Evolutionary conservation across 2,113 vertebrate genomes (phyloP).

Genomic region (Montifringilla adamsi): DNA sequence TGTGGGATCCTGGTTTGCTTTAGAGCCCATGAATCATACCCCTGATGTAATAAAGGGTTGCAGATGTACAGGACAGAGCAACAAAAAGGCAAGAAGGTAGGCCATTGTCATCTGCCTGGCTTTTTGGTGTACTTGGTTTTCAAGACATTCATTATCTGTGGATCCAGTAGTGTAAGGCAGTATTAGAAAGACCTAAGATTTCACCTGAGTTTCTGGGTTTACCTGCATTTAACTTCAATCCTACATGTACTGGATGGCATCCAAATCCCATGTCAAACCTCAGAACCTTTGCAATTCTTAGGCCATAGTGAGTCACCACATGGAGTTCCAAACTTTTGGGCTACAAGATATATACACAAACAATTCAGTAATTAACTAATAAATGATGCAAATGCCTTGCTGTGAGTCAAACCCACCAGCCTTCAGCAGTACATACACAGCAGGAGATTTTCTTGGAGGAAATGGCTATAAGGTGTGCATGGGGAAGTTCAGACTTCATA

Average conservation of each 20-base stretch:
- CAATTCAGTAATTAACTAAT: neutral
- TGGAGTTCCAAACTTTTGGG: neutral
- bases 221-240: neutral
- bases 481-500: neutral
- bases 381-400: neutral
- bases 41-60: neutral
- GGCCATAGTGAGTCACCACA: neutral
- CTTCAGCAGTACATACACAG: neutral
- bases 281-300: neutral
- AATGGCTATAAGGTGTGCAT: neutral
- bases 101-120: neutral
- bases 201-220: neutral
- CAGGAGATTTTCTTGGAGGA: neutral
- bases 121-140: neutral
- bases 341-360: neutral
- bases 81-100: rapidly evolving
- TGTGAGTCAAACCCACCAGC: neutral
- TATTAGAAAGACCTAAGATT: neutral
- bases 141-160: neutral
- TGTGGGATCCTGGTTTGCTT: neutral
- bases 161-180: neutral
- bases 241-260: neutral
- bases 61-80: neutral
- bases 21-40: neutral
- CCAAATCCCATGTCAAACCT: neutral